Conservation (phyloP, 2,888 invertebrate species). For the Minunthozetes semirufus region DNA sequence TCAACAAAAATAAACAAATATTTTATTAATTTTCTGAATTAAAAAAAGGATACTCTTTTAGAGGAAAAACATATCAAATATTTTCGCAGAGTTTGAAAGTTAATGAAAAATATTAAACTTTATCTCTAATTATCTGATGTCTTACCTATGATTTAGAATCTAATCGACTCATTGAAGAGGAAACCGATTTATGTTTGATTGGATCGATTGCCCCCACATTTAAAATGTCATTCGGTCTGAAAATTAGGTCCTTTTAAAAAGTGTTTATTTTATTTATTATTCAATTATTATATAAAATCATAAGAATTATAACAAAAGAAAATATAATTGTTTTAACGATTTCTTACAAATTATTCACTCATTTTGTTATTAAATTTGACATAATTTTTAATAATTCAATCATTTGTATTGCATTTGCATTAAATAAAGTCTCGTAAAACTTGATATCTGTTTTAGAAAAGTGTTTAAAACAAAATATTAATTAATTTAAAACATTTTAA, state of each 20-base stretch:
- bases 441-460: background rate
- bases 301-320: background rate
- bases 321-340: background rate
- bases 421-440: constrained; percentile 13
- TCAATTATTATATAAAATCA: background rate
- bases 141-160: background rate
- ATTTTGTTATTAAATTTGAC: constrained; percentile 2
- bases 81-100: no score
- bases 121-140: background rate
- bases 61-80: background rate
- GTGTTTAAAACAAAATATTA: background rate
- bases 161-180: constrained; percentile 26
- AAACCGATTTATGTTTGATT: constrained; percentile 18
- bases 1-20: background rate
- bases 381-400: constrained; percentile 11
- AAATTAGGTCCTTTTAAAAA: background rate
- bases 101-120: background rate
- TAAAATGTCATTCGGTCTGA: background rate
- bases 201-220: background rate
- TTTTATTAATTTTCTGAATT: background rate
- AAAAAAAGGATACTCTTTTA: background rate
- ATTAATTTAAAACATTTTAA: background rate
- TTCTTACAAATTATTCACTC: background rate
- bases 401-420: constrained; percentile 20
- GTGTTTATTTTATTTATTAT: background rate